Evolutionary conservation across 2,888 invertebrate genomes (phyloP), one percentile per base, ranked within the genome.

Genomic region (Agrochola lota): DNA sequence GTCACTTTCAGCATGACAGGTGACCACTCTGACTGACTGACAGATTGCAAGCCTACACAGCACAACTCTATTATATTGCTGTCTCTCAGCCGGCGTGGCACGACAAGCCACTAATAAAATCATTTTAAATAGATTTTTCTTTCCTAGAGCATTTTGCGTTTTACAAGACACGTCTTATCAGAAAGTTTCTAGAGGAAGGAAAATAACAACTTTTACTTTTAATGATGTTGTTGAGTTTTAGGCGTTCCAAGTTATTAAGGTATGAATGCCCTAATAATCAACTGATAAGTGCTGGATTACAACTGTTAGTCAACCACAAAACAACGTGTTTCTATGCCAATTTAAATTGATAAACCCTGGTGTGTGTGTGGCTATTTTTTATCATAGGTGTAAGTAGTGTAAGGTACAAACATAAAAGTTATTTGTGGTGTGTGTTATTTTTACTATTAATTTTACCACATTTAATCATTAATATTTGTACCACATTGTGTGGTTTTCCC

Each of bases 401-500:
- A n/a, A n/a, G 17, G 46, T 30, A 46, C 23, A 43, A 20, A 64
- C 6, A 70, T 40, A 26, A 71, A 30, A 30, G 11, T 43, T n/a
- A n/a, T n/a, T n/a, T 20, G 20, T 26, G 17, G 5, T 71, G 11
- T 71, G 11, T 46, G 5, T 43, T 30, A 46, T 30, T n/a, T 12
- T 20, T 30, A 55, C 8, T 30, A 26, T 55, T 73, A 43, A 43
- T 73, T 23, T 55, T 46, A 74, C 43, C n/a, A 26, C 26, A 49
- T 46, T 67, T 20, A 46, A 26, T 67, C 1, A 23, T 49, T 46
- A 46, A 63, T 46, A 46, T n/a, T 40, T 7, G 12, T 26, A 23
- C 7, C 12, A n/a, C 8, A 74, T 52, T 30, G 30, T 74, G 57
- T 46, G 74, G 17, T 57, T 57, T 74, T 30, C 15, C 73, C 40